phyloP scores from a whole-genome alignment of 2,888 invertebrate species.

The Hymenopus coronatus region DNA sequence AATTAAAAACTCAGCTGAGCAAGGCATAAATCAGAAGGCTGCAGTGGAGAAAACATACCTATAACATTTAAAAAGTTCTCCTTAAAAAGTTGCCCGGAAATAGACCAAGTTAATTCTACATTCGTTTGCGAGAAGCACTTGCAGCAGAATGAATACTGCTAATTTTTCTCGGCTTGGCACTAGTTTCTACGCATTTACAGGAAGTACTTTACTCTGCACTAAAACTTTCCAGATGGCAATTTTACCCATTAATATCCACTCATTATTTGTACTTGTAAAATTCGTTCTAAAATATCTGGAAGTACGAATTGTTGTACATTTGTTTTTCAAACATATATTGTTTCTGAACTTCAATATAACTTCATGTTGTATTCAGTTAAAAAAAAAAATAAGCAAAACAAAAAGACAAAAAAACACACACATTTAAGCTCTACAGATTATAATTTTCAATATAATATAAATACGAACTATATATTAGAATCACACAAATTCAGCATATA shows the following conservation, averaged over 20 bases:
- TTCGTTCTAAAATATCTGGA: no score
- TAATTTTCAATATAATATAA: no score
- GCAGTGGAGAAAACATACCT: not conserved
- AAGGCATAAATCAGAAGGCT: not conserved
- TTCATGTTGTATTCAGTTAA: no score
- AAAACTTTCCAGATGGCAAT: not conserved
- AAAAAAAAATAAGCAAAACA: no score
- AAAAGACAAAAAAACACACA: no score
- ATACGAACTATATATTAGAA: no score
- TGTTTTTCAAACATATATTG: no score
- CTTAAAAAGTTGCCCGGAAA: not conserved
- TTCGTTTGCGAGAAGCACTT: not conserved
- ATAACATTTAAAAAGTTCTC: not conserved
- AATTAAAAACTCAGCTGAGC: not conserved
- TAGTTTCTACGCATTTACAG: not conserved
- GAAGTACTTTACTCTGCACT: not conserved
- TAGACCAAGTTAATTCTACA: not conserved
- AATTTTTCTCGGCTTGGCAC: not conserved
- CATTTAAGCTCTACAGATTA: no score
- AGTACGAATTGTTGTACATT: no score
- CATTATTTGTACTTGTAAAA: not conserved
- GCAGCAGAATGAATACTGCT: not conserved
- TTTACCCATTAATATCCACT: not conserved
- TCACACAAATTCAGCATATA: no score
- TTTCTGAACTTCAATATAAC: no score